Evolutionary conservation across 2,888 invertebrate genomes (phyloP), one percentile per base, ranked within the genome.

Genomic region (Hypercompe scribonia): DNA sequence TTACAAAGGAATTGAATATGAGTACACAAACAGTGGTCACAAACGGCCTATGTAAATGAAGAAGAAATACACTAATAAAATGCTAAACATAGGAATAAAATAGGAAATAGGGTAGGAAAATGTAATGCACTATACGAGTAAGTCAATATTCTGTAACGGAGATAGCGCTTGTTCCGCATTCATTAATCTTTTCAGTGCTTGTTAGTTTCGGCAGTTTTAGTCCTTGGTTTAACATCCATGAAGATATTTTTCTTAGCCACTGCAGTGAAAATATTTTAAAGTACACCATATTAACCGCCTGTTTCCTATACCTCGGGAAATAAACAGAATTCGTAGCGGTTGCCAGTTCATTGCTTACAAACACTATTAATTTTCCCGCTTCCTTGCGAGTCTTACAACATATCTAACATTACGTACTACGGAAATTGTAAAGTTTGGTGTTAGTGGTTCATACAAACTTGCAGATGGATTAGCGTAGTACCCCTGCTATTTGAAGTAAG

Each of bases 401-500:
- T 65, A 64, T 64, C 50, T 72, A 68, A 13, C 42, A 36, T 36
- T 63, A 54, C 68, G 61, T 68, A 69, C n/a, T 65, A 65, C 73
- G 73, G 73, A 70, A 73, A 73, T 73, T 70, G 73, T 73, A 73
- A 73, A 73, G 66, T 73, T 73, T 70, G 46, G 66, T 66, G 61
- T 70, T 69, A 73, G 70, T 36, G 64, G 73, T 67, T 73, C 63
- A 73, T 63, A 70, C 70, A 70, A 70, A 73, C 70, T 70, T 67
- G 73, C 66, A 36, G 70, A 73, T 70, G 66, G 73, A 73, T 73
- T 66, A 70, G 69, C 58, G 54, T 42, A 61, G 63, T 65, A 68
- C 63, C 28, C 68, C 28, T n/a, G n/a, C 31, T 36, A 28, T 31
- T 72, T 72, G 34, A 42, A 34, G 34, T 66, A 72, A 34, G 46